phyloP scores from a whole-genome alignment of 2,797 vertebrate species.

The Sebastes taczanowskii region DNA sequence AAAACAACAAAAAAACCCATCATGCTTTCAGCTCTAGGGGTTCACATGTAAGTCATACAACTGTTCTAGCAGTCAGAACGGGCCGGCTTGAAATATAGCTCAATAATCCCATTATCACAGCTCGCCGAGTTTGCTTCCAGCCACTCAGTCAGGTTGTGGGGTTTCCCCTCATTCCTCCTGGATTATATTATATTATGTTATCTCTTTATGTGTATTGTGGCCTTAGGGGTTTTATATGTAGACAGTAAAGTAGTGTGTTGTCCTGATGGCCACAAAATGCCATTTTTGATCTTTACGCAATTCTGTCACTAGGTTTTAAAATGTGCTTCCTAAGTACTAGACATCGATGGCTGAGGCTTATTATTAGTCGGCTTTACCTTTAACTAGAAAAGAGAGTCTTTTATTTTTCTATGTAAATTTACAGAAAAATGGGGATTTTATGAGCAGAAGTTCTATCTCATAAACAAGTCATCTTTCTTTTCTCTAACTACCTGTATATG shows the following conservation, averaged over 20 bases:
- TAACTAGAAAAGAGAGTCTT: neutral
- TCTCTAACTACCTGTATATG: slow-evolving; percentile 10
- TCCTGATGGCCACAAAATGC: neutral
- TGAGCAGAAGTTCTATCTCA: neutral
- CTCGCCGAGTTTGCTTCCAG: slow-evolving; percentile 34
- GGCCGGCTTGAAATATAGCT: slow-evolving; percentile 49
- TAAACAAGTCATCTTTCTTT: slow-evolving; percentile 21
- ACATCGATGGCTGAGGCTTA: neutral
- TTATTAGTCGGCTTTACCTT: neutral
- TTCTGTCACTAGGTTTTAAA: slow-evolving; percentile 2
- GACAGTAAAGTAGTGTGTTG: slow-evolving; percentile 1
- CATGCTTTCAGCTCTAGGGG: slow-evolving; percentile 15
- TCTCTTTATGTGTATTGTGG: slow-evolving; percentile 34
- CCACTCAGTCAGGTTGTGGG: slow-evolving; percentile 39
- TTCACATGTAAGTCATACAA: slow-evolving; percentile 34
- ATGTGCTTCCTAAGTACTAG: neutral
- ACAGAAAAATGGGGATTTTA: slow-evolving; percentile 26
- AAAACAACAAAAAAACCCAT: slow-evolving; percentile 18
- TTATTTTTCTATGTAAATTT: slow-evolving; percentile 13
- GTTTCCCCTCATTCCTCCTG: slow-evolving; percentile 54
- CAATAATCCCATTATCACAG: slow-evolving; percentile 60
- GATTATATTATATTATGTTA: slow-evolving; percentile 43
- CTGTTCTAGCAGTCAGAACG: slow-evolving; percentile 45
- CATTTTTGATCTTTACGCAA: neutral
- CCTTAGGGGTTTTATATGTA: neutral